Evolutionary conservation across 2,888 invertebrate genomes (phyloP), one percentile per base, ranked within the genome.

Genomic region (Serripes groenlandicus): DNA sequence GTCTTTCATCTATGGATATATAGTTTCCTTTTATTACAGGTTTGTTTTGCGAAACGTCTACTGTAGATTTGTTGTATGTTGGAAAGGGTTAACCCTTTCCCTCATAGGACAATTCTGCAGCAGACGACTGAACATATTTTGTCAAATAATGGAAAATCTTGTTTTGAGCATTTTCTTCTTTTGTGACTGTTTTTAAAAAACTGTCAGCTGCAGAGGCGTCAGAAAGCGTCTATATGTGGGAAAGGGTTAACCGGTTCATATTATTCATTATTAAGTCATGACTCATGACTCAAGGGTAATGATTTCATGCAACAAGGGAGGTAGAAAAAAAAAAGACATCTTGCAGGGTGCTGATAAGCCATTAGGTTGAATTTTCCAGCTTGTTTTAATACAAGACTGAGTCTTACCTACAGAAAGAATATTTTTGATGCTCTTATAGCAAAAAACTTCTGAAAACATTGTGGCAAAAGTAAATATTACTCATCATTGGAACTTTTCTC

Each of bases 301-400:
- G 15, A 21, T 49, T 49, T 15, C 49, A 49, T 49, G 21, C 21
- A 21, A 21, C 49, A 56, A 3, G 56, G 4, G 28, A 26, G n/a
- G n/a, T n/a, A n/a, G n/a, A n/a, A n/a, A n/a, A n/a, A n/a, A n/a
- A 56, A 56, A 23, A 56, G 1, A 56, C 11, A 5, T 56, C 23
- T 2, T 56, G 56, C 56, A 56, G 23, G 18, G 56, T 26, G 56
- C 56, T 56, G 56, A 56, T 56, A 56, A 56, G 56, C 56, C 56
- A 56, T 56, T 56, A n/a, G 3, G 56, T 56, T 11, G 56, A 56
- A 56, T 23, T 56, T 56, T 23, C 56, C 56, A 56, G 56, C 56
- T 56, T 11, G 23, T n/a, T 56, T 56, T 26, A 5, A 56, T 56
- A 56, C 18, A 56, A 56, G 18, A n/a, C 11, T 21, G 56, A 11